Evolutionary conservation across 2,797 vertebrate species (phyloP), one percentile per base, ranked within the genome.

Genomic region (Syncerus caffer): DNA sequence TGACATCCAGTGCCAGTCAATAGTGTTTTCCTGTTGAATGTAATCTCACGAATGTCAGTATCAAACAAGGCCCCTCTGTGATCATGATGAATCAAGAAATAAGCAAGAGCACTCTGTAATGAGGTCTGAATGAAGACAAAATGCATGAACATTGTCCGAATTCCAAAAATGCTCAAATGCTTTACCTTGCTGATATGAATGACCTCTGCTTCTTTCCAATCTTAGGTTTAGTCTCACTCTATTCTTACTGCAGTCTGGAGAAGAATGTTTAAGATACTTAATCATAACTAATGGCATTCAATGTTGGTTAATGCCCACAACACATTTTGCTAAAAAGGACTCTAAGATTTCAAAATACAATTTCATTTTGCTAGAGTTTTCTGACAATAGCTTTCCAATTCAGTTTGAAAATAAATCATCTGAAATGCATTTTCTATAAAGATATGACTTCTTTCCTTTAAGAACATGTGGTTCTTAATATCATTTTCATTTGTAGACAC

Each of bases 371-470:
- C 62, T 45, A 57, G 60, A 42, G 27, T 90, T 85, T 96, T 53
- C 50, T 90, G 96, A 47, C 9, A 57, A 57, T 6, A 95, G 3
- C 8, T 67, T 71, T 89, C 55, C 90, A 92, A 34, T 74, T 89
- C 21, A 64, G 42, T 80, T 95, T 82, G 80, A 34, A 62, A 96
- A 27, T 27, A 64, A 58, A 92, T 90, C 15, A 95, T 31, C 82
- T 47, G 38, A 96, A 60, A 79, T 64, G 7, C 62, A 51, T 94
- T 97, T 89, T 97, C 38, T 55, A 64, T 82, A 78, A 38, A 86
- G 55, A 29, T n/a, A 14, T 67, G 64, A 60, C 25, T n/a, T 9
- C 38, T 85, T 92, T 80, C 55, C 51, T n/a, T 85, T 83, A 87
- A 38, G 42, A 82, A 64, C 12, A 38, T 57, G 31, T 42, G 6